Evolutionary conservation across 35 echinoderm and acorn worm species (phyloP), one percentile per base, ranked within the genome.

Genomic region (Heliocidaris tuberculata): DNA sequence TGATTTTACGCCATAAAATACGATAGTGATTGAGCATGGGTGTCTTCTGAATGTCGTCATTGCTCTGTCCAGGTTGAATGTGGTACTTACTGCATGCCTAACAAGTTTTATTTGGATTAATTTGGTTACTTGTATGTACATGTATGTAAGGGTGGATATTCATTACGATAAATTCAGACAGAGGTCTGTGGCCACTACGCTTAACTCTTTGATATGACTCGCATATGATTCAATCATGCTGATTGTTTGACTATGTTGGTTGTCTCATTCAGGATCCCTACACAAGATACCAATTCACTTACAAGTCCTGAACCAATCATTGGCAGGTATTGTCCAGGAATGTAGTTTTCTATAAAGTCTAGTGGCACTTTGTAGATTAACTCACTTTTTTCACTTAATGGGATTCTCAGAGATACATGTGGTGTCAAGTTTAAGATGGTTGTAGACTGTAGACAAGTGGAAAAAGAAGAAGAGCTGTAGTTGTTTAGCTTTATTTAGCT

Each of bases 51-150:
- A 10, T 52, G 50, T 52, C 3, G 35, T 78, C 65, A 27, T 78
- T 5, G 8, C 65, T 78, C 65, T 78, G 31, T 89, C 1, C 32
- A 31, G 87, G 31, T 42, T 89, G 87, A 48, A 89, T 89, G 87
- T 89, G 87, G 87, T 16, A 89, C 87, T 89, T 4, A 89, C 87
- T 48, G 87, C 87, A 89, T 89, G 87, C 65, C 65, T 78, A 24
- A 78, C 27, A 7, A 24, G 7, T n/a, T 78, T 78, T 7, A 78
- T 21, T 9, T 78, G 65, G 27, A 27, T 78, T 78, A 78, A 19
- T 78, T 78, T 27, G 65, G 65, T 27, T 78, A 4, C 35, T 42
- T 42, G 35, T 42, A 42, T 42, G 35, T 42, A 42, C 35, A 78
- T 78, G 27, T 21, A 5, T 78, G 27, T 78, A 27, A 78, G 65